These are phyloP conservation scores for Steatocranus sp. DNA, from an alignment of 2,797 vertebrate species.

Conservation along the genomic window DNA sequence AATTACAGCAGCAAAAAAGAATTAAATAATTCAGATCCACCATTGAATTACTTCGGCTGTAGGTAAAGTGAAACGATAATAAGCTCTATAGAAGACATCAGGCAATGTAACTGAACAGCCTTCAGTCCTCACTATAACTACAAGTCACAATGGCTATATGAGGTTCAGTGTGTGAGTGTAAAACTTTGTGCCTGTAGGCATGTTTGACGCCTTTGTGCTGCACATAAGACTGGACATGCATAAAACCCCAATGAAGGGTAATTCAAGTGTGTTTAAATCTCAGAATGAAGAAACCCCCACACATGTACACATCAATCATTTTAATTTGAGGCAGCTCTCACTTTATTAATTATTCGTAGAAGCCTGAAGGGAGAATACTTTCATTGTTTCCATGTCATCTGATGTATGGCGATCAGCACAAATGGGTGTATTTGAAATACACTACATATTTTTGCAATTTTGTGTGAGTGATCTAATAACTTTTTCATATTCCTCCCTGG, in stretches of 20 bases:
- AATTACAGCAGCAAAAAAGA: background rate
- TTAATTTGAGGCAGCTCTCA: background rate
- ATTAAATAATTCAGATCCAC: background rate
- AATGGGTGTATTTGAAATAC: background rate
- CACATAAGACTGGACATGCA: background rate
- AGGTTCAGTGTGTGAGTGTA: background rate
- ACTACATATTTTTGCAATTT: background rate
- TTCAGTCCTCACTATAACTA: constrained; percentile 31
- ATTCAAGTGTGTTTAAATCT: background rate
- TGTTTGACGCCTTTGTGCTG: background rate
- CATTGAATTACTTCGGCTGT: constrained; percentile 12
- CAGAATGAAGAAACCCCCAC: background rate
- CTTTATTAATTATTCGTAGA: background rate
- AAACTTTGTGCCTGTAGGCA: background rate
- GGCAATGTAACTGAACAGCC: background rate
- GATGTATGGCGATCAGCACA: background rate
- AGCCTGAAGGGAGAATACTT: background rate
- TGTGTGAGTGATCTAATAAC: background rate
- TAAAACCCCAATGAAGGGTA: background rate
- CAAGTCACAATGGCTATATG: background rate
- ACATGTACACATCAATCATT: background rate
- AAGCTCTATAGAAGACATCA: background rate
- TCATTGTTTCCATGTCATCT: background rate
- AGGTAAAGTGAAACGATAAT: constrained; percentile 9
- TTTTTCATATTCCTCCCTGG: background rate